A percentile compares a stretch with the other conserved stretches of the same genome.
These are phyloP conservation scores for Olivierus martensii DNA, from an alignment of 1,140 invertebrate species.

Conservation along the genomic window DNA sequence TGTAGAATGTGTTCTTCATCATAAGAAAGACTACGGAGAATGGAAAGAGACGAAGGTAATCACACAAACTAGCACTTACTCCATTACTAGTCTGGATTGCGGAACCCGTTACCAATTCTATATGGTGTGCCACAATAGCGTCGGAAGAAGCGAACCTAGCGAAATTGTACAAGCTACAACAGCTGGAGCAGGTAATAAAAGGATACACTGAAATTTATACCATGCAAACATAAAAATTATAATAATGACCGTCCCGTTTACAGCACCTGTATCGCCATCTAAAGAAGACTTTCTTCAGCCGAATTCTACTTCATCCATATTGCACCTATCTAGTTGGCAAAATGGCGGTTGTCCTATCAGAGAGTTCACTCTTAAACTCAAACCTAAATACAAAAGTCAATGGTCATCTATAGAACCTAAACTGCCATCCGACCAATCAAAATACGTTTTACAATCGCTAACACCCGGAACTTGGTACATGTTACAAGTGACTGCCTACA, in stretches of 20 bases:
- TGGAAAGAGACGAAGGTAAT: slow-evolving; percentile 47
- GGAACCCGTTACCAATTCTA: slow-evolving; percentile 31
- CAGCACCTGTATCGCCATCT: slow-evolving; percentile 8
- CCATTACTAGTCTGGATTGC: slow-evolving; percentile 23
- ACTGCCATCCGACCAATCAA: not conserved
- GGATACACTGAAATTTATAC: no score
- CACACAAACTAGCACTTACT: slow-evolving; percentile 35
- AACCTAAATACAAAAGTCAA: not conserved
- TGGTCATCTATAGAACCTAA: not conserved
- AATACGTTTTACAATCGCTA: not conserved
- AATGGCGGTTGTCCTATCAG: slow-evolving; percentile 13
- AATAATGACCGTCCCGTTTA: no score
- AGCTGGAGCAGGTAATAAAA: slow-evolving; percentile 26
- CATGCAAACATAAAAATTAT: no score
- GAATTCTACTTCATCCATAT: not conserved
- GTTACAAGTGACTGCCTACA: slow-evolving; percentile 9
- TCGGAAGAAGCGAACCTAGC: slow-evolving; percentile 28
- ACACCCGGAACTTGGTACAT: slow-evolving; percentile 6
- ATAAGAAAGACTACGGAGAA: slow-evolving; percentile 24
- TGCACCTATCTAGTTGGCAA: slow-evolving; percentile 12
- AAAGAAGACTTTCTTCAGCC: not conserved
- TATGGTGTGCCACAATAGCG: slow-evolving; percentile 33
- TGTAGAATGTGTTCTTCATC: slow-evolving; percentile 13
- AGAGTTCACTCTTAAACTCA: slow-evolving; percentile 7
- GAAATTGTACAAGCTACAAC: slow-evolving; percentile 27